These are phyloP conservation scores for Caenorhabditis macrosperma DNA, from an alignment of 2,888 invertebrate species.

Conservation along the genomic window DNA sequence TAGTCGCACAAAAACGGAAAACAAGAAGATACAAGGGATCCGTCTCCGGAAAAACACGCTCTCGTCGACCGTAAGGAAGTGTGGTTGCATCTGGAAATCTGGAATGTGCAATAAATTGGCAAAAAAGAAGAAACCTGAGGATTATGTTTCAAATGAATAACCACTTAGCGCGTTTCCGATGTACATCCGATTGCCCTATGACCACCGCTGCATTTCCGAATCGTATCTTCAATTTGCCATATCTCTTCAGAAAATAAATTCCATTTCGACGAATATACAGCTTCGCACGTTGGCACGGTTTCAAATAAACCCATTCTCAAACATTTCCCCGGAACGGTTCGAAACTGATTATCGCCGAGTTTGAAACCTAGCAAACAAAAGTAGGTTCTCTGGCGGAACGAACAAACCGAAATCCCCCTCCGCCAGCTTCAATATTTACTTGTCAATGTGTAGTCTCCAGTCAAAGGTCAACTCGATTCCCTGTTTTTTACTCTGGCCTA, in stretches of 20 bases:
- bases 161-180: slow-evolving; percentile 47
- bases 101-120: neutral
- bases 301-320: neutral
- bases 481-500: slow-evolving; percentile 1
- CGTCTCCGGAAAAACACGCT: no score
- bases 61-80: no score
- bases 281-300: neutral
- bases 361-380: slow-evolving; percentile 40
- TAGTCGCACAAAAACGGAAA: slow-evolving; percentile 5
- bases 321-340: no score
- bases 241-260: neutral
- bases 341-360: slow-evolving; percentile 5
- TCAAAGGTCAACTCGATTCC: slow-evolving; percentile 35
- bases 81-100: slow-evolving; percentile 18
- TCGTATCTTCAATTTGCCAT: slow-evolving; percentile 39
- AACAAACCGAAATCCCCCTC: slow-evolving; percentile 26
- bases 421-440: slow-evolving; percentile 31
- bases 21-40: neutral
- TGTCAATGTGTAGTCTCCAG: slow-evolving; percentile 31
- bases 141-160: slow-evolving; percentile 36
- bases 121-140: slow-evolving; percentile 1
- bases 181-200: slow-evolving; percentile 36
- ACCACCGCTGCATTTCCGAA: slow-evolving; percentile 37
- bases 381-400: slow-evolving; percentile 34
- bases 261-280: neutral